These are phyloP conservation scores for Theonella swinhoei DNA, from an alignment of 37 sponge, comb jelly and placozoan genomes.

Conservation along the genomic window DNA sequence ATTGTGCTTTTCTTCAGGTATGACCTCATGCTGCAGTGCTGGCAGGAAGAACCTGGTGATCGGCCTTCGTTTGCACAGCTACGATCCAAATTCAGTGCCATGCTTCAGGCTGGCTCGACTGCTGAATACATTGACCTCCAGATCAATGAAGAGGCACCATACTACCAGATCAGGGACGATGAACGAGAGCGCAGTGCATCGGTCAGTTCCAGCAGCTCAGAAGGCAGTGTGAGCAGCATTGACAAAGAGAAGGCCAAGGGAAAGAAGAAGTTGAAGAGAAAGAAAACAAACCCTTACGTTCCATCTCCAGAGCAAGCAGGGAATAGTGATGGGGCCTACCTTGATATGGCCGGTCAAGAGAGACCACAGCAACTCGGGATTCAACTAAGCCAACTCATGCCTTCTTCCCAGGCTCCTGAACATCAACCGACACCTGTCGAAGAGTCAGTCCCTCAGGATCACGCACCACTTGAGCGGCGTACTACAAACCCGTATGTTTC, in stretches of 20 bases:
- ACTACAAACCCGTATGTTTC: background rate
- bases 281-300: constrained; percentile 4
- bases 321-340: background rate
- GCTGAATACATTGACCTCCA: constrained; percentile 46
- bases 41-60: constrained; percentile 41
- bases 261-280: background rate
- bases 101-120: constrained; percentile 3
- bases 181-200: background rate
- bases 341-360: background rate
- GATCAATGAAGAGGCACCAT: constrained; percentile 34
- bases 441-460: too few species aligned
- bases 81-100: constrained; percentile 23
- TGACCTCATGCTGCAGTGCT: constrained; percentile 63
- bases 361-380: background rate
- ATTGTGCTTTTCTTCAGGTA: too few species aligned
- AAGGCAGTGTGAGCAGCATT: background rate
- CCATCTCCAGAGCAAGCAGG: background rate
- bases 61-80: constrained; percentile 51
- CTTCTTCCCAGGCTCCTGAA: background rate
- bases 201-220: background rate
- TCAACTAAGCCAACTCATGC: background rate
- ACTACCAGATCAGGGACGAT: constrained; percentile 35
- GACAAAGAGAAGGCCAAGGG: background rate
- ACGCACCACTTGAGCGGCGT: background rate
- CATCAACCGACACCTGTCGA: background rate